phyloP scores from a whole-genome alignment of 2,888 invertebrate species.

The Chloroclystis v-ata region DNA sequence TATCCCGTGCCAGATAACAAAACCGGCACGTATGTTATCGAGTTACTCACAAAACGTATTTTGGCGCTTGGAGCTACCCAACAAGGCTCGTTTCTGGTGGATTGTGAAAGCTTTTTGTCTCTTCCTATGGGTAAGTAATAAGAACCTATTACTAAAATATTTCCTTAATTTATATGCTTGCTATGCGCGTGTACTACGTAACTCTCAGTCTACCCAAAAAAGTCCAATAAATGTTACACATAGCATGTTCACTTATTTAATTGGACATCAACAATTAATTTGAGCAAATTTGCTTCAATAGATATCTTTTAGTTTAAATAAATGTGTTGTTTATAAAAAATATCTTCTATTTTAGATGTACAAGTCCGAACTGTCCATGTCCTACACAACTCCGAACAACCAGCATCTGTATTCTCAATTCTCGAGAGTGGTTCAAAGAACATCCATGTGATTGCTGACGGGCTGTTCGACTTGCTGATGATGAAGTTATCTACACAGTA shows the following conservation, averaged over 20 bases:
- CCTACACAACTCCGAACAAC: constrained; percentile 97
- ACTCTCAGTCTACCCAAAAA: too few species aligned
- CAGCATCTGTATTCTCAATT: constrained; percentile 94
- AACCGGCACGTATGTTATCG: constrained; percentile 93
- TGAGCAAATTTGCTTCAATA: too few species aligned
- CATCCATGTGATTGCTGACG: constrained; percentile 93
- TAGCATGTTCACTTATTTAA: too few species aligned
- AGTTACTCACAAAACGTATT: constrained; percentile 90
- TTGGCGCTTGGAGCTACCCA: constrained; percentile 91
- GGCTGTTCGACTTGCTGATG: constrained; percentile 93
- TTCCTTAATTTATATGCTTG: too few species aligned
- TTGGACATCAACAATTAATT: too few species aligned
- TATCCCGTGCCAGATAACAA: constrained; percentile 93
- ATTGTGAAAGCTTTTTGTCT: constrained; percentile 95
- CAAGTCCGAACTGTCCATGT: constrained; percentile 91
- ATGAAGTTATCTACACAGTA: constrained; percentile 92
- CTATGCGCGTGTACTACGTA: too few species aligned
- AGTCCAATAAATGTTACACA: too few species aligned
- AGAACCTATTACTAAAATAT: too few species aligned
- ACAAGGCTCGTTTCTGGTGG: constrained; percentile 93
- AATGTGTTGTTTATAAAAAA: too few species aligned
- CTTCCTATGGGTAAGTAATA: constrained; percentile 80
- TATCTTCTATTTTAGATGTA: too few species aligned
- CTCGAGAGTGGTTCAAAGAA: constrained; percentile 92
- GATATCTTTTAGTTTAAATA: too few species aligned